Evolutionary conservation across 2,113 vertebrate species (phyloP), one percentile per base, ranked within the genome.

Genomic region (Ammospiza nelsoni): DNA sequence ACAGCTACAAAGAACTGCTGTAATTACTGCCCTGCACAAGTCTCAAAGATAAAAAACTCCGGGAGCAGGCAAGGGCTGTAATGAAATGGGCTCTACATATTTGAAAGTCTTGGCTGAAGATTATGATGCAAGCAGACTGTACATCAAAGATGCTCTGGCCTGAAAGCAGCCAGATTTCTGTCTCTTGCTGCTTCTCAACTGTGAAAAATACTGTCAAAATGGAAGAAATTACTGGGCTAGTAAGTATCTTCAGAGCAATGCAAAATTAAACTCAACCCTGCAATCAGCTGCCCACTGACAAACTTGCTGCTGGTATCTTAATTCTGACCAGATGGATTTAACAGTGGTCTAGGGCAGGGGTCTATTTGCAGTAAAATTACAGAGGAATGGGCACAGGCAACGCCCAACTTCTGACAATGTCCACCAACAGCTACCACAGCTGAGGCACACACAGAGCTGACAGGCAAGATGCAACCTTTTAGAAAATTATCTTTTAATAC

Each of bases 131-230:
- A 95, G 81, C 27, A 37, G 76, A 71, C 66, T 17, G n/a, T 49
- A 19, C 1, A 27, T 61, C 16, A 59, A 94, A 90, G 80, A 92
- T 33, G 78, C 23, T 74, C 17, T 43, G n/a, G 79, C 54, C 90
- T 87, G 54, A 93, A 89, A 83, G 69, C 61, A 87, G 69, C 27
- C 66, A 49, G 43, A 74, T 65, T 92, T 90, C 87, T 96, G 29
- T 39, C 76, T 71, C 49, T 86, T 9, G 1, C 12, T 28, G 20
- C 49, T 95, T 81, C 61, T 89, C 43, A 93, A 46, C 49, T 63
- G 41, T 24, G 48, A 61, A 73, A 94, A 84, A 80, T 9, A 44
- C 69, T 16, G 66, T 59, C 72, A 90, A 48, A 39, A 79, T 12
- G 7, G 37, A 91, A 87, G 31, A 68, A 81, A 82, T 33, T 10